These are phyloP conservation scores for Festucalex cinctus DNA, from an alignment of 2,113 vertebrate genomes.

Conservation along the genomic window DNA sequence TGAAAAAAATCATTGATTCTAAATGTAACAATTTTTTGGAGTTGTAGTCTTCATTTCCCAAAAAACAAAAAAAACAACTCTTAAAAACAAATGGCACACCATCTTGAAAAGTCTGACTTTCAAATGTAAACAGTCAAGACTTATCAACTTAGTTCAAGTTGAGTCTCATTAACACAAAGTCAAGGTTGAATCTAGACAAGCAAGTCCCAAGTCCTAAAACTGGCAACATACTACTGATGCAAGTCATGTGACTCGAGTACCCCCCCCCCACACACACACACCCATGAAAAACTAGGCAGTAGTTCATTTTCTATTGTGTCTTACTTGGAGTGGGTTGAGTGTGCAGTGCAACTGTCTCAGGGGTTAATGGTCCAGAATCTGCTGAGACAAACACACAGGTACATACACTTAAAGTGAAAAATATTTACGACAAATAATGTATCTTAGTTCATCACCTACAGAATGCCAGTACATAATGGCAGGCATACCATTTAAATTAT, in stretches of 20 bases:
- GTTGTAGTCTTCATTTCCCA: too few relatives aligned
- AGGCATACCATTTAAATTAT: background rate
- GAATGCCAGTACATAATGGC: too few relatives aligned
- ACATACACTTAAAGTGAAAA: background rate
- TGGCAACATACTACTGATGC: background rate
- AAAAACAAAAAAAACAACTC: background rate
- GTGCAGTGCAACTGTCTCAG: background rate
- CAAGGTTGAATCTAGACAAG: background rate
- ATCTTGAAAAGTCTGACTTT: background rate
- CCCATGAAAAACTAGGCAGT: background rate
- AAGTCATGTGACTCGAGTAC: background rate
- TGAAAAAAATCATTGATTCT: background rate
- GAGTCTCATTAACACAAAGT: background rate
- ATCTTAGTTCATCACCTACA: too few relatives aligned
- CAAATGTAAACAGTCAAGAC: background rate
- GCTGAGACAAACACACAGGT: background rate
- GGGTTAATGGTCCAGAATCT: conserved; percentile 3
- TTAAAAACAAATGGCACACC: background rate
- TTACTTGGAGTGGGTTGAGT: background rate
- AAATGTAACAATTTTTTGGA: background rate
- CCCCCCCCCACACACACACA: background rate
- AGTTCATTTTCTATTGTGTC: background rate
- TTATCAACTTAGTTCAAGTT: background rate
- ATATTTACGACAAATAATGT: background rate
- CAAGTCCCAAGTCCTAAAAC: background rate